Evolutionary conservation across 2,113 vertebrate species (phyloP), one percentile per base, ranked within the genome.

Genomic region (Pituophis catenifer): DNA sequence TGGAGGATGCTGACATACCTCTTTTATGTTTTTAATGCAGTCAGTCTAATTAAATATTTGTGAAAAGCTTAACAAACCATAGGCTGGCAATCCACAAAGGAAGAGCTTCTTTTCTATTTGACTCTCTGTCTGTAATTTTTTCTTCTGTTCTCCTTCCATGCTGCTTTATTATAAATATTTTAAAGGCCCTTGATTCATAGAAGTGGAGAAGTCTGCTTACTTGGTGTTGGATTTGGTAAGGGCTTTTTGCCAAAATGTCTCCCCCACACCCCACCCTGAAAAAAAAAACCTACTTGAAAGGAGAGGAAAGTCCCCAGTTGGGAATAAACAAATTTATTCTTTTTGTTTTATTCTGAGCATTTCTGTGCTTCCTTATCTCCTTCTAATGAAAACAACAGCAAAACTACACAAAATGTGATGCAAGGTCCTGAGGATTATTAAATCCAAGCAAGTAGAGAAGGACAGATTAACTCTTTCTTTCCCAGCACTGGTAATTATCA

Each of bases 61-160:
- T 0, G 89, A 92, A 95, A 94, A 94, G 58, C 15, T 0, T 92
- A 88, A 52, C 33, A 54, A 85, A 57, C 92, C 10, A 93, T 1
- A 19, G 33, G 92, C 58, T 93, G 12, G 75, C 90, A 92, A 91
- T 24, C 33, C 50, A 21, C 1, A 17, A 89, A 70, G 0, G 92
- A 93, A 93, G 0, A 90, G 21, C 1, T 24, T 93, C 38, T 75
- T 93, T 92, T 94, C 94, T 33, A 86, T 87, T 1, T 85, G 15
- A 93, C 4, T 33, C 86, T 21, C 33, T 11, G 52, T 86, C 24
- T 90, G 44, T 89, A 96, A 50, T 13, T 52, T 15, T 91, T 26
- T 24, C 9, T 54, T 87, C 38, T 93, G 26, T 85, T 11, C 92
- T 21, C n/a, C 91, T 62, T 94, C 89, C 92, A 89, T 29, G 88